Conservation (phyloP, 2,113 vertebrate species). For the Rhabdomys dilectus region DNA sequence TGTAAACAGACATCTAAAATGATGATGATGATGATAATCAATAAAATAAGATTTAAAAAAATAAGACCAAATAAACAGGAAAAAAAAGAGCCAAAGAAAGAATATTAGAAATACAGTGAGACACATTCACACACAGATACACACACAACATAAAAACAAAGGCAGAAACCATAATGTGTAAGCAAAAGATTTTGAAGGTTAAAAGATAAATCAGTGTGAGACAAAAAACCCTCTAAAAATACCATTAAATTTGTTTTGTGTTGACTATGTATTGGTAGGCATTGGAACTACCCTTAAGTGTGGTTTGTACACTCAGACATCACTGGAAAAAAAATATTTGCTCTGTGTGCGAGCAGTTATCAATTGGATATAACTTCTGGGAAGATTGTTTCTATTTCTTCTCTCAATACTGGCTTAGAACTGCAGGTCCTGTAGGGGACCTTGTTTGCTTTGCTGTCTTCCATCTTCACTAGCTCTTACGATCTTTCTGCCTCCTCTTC, state of each 20-base stretch:
- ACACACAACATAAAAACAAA: not conserved
- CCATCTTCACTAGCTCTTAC: not conserved
- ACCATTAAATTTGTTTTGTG: not conserved
- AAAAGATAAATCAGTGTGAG: not conserved
- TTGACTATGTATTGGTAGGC: not conserved
- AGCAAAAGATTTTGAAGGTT: not conserved
- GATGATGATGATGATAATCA: not conserved
- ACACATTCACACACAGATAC: not conserved
- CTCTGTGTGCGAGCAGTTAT: not conserved
- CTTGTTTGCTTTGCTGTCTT: not conserved
- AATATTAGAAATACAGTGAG: not conserved
- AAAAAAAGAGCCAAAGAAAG: not conserved
- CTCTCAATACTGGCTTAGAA: not conserved
- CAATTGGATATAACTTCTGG: not conserved
- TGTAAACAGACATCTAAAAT: not conserved
- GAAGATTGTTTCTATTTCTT: not conserved
- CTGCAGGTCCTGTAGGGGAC: not conserved
- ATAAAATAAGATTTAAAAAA: not conserved
- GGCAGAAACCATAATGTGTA: not conserved
- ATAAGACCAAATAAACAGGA: not conserved
- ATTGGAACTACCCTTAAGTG: too few species aligned
- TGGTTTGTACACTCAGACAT: not conserved
- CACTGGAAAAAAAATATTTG: not conserved
- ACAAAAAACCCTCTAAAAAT: not conserved
- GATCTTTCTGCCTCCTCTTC: not conserved